Evolutionary conservation across 1,140 invertebrate genomes (phyloP), one percentile per base, ranked within the genome.

Genomic region (Saccostrea cuccullata): DNA sequence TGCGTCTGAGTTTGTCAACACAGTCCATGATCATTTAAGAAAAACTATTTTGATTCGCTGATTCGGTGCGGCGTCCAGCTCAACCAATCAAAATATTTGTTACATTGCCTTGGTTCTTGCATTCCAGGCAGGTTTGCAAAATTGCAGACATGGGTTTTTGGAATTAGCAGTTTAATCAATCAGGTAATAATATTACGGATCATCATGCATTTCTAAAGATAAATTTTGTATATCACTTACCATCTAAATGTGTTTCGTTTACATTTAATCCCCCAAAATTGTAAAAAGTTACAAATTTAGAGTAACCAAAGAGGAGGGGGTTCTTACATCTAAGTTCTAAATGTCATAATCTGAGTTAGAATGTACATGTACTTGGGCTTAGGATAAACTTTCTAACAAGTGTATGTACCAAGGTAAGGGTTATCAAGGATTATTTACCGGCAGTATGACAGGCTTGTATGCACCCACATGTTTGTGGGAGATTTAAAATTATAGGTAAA

Each of bases 31-130:
- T 47, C 70, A 77, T 77, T 77, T 36, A 30, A 30, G 70, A 56
- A 90, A 58, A n/a, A 30, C 17, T 23, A 58, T 82, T 85, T 85
- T 87, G 40, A 89, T 90, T 91, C 67, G 90, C 23, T 60, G n/a
- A 55, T 60, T 36, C 4, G 23, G 2, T n/a, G 23, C 9, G 87
- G 91, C 91, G 91, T 91, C 91, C 86, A 70, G 82, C 88, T 90
- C 91, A 91, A 91, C 91, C 91, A 91, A 91, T 90, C 86, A 85
- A 86, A 90, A 30, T 20, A 1, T 60, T 15, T 85, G 64, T 89
- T 86, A 73, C 86, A 60, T 85, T 55, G 9, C n/a, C 82, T 6
- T 56, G 70, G 30, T 77, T 77, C 70, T 36, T 20, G 15, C 70
- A 77, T 77, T 77, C 70, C 70, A 77, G 23, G 70, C 26, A 30